phyloP scores from a whole-genome alignment of 2,797 vertebrate species.

The Scleropages formosus region DNA sequence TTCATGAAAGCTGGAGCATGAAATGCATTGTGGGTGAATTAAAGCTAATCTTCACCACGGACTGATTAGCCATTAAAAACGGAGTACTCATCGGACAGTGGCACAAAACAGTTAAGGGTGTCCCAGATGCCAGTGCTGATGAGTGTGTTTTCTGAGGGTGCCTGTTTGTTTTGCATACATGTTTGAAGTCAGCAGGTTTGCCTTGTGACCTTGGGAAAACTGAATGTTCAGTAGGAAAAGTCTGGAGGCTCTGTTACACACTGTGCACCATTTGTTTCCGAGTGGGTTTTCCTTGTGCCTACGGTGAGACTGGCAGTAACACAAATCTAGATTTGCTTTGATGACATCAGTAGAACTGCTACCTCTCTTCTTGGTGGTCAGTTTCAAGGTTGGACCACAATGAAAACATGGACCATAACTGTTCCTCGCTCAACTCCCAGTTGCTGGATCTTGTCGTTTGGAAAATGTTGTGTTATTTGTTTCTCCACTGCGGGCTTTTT shows the following conservation, averaged over 20 bases:
- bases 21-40: slow-evolving; percentile 64
- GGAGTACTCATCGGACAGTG: slow-evolving; percentile 66
- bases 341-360: neutral
- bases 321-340: no score
- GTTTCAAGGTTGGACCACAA: neutral
- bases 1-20: slow-evolving; percentile 55
- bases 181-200: slow-evolving; percentile 36
- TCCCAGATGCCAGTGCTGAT: slow-evolving; percentile 66
- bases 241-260: slow-evolving; percentile 1
- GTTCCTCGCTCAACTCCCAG: no score
- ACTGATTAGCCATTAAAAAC: slow-evolving; percentile 69
- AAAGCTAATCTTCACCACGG: slow-evolving; percentile 54
- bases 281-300: neutral
- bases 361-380: no score
- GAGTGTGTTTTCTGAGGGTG: slow-evolving; percentile 58
- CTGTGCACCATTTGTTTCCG: neutral
- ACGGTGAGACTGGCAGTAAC: neutral
- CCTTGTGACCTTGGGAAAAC: slow-evolving; percentile 12
- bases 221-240: slow-evolving; percentile 7
- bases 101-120: slow-evolving; percentile 58
- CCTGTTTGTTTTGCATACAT: slow-evolving; percentile 31
- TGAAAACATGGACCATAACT: neutral
- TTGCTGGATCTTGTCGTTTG: neutral
- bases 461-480: neutral
- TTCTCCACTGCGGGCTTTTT: neutral